Evolutionary conservation across 2,797 vertebrate genomes (phyloP).

Genomic region (Coendou prehensilis): DNA sequence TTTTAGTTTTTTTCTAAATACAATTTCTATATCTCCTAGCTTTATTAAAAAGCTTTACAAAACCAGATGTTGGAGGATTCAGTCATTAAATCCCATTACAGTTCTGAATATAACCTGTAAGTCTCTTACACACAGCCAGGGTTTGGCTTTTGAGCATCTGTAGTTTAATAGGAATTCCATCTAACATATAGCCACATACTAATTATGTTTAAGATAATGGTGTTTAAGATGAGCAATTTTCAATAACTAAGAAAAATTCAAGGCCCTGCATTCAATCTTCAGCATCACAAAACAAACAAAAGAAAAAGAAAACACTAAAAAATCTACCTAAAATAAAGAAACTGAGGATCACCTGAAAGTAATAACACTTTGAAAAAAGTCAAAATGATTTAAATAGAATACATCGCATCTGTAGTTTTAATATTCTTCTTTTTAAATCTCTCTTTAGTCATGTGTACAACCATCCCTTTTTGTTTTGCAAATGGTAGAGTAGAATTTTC

Average conservation of each 20-base stretch:
- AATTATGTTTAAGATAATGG: conserved; percentile 57
- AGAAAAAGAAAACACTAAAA: conserved; percentile 3
- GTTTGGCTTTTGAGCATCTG: conserved; percentile 38
- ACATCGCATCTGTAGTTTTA: not conserved
- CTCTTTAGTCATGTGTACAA: not conserved
- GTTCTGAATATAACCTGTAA: conserved; percentile 22
- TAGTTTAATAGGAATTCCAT: conserved; percentile 57
- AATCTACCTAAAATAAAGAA: conserved; percentile 27
- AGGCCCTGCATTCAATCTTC: not conserved
- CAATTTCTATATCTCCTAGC: not conserved
- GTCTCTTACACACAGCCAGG: not conserved
- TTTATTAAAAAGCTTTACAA: conserved; percentile 58
- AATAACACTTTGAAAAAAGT: not conserved
- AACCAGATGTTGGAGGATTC: conserved; percentile 51
- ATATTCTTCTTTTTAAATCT: not conserved
- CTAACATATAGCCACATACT: not conserved
- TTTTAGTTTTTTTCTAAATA: conserved; percentile 22
- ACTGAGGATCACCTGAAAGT: conserved; percentile 7
- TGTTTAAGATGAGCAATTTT: not conserved
- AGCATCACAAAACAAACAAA: not conserved
- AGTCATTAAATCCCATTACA: conserved; percentile 25
- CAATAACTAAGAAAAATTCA: conserved; percentile 21
- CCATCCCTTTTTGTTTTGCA: not conserved
- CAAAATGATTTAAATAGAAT: conserved; percentile 26
- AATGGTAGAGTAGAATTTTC: not conserved